Evolutionary conservation across 2,888 invertebrate genomes (phyloP), one percentile per base, ranked within the genome.

Genomic region (Cenopis cana): DNA sequence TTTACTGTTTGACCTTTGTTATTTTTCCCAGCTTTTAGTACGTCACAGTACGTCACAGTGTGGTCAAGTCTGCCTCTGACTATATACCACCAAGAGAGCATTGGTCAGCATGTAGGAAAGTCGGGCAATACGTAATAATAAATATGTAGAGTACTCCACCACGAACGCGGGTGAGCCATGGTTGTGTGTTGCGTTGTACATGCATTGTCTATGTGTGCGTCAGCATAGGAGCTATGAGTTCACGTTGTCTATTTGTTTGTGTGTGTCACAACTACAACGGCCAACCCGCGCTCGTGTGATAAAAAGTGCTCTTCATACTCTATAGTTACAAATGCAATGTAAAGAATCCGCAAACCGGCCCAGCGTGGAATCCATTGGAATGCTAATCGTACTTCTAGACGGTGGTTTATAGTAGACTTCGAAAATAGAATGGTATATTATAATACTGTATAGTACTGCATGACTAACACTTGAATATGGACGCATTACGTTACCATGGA

Each of bases 11-110:
- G 49, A 49, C 60, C 68, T 9, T 54, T 55, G 61, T 55, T 68
- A 61, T 56, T 68, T 68, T 56, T 62, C 24, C 56, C 55, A 50
- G 36, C 55, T 49, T 50, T 24, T 18, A 17, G n/a, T 24, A 62
- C 61, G 69, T 62, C 69, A 69, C 55, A 36, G 14, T 29, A 17
- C 50, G 24, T 24, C 4, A 24, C 24, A n/a, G n/a, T n/a, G n/a
- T 17, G 68, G 68, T 50, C 38, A 36, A 17, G 52, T 24, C 36
- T 49, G 38, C 50, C 57, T 38, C 11, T 24, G 20, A 41, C 14
- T 20, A 41, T 59, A 20, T 41, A 41, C 2, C 41, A 20, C 41
- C 10, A 50, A 10, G 18, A 10, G 50, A 20, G 9, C 38, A 64
- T 64, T n/a, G 11, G n/a, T 24, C 54, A 54, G 54, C 20, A 36